Conservation (phyloP, 2,797 vertebrate species). For the Pogoniulus pusillus region DNA sequence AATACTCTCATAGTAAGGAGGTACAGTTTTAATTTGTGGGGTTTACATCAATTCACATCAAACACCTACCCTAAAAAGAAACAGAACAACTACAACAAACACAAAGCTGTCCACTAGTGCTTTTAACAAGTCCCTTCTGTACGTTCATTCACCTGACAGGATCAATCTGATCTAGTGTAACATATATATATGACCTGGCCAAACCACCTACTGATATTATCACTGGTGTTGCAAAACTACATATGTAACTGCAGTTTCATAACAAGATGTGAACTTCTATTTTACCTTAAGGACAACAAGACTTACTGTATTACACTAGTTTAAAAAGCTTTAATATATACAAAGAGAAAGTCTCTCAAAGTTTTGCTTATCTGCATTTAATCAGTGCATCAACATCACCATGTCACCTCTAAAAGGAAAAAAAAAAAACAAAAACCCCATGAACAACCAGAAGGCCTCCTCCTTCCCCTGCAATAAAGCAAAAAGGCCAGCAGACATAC, state of each 20-base stretch:
- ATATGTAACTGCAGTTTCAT: conserved; percentile 2
- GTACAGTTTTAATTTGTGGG: background rate
- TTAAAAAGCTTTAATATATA: background rate
- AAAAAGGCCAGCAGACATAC: background rate
- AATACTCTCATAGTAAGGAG: background rate
- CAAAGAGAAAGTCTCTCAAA: background rate
- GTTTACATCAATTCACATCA: background rate
- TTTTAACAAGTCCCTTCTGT: background rate
- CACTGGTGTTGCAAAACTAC: conserved; percentile 16
- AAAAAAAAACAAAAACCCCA: background rate
- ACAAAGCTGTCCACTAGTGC: background rate
- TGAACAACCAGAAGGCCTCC: too few species aligned
- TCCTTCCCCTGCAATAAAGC: too few species aligned
- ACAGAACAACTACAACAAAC: background rate
- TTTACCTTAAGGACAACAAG: background rate
- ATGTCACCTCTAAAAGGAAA: too few species aligned
- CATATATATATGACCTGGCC: background rate
- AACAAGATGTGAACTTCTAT: background rate
- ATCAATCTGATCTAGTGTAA: background rate
- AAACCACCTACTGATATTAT: background rate
- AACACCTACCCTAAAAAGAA: background rate
- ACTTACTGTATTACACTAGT: background rate
- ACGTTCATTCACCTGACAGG: background rate
- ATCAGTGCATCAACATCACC: background rate
- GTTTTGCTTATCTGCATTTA: background rate